A percentile compares a stretch with the other conserved stretches of the same genome.
Conservation (phyloP, 1,140 invertebrate genomes). For the Zophobas atratus region DNA sequence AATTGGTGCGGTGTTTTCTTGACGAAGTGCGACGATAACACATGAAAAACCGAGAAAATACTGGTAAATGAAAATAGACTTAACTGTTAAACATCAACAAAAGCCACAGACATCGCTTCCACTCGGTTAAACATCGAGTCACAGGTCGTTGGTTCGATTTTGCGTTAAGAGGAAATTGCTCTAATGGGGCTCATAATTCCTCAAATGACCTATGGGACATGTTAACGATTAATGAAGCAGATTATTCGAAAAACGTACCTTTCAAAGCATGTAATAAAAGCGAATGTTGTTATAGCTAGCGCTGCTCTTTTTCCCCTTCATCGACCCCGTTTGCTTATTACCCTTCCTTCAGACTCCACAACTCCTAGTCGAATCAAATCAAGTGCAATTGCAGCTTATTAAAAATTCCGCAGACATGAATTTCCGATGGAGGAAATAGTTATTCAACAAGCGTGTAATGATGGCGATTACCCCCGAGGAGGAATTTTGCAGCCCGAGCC, state of each 20-base stretch:
- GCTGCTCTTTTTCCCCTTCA: background rate
- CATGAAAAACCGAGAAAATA: background rate
- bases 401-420: no score
- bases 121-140: slow-evolving; percentile 57
- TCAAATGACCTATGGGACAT: slow-evolving; percentile 60
- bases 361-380: no score
- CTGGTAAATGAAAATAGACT: background rate
- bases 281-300: slow-evolving; percentile 11
- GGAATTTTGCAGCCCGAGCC: slow-evolving; percentile 3
- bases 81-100: slow-evolving; percentile 55
- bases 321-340: background rate
- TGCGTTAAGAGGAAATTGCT: slow-evolving; percentile 62
- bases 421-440: no score
- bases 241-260: slow-evolving; percentile 32
- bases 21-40: no score
- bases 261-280: slow-evolving; percentile 30
- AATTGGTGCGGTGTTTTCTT: slow-evolving; percentile 45
- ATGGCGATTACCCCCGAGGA: background rate
- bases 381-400: no score
- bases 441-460: no score
- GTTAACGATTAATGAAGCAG: slow-evolving; percentile 45
- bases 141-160: slow-evolving; percentile 63
- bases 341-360: background rate
- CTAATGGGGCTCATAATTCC: slow-evolving; percentile 64
- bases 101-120: slow-evolving; percentile 60